A percentile compares a stretch with the other conserved stretches of the same genome.
Conservation (phyloP, 1,140 invertebrate genomes). For the Hypsibius dujardini region DNA sequence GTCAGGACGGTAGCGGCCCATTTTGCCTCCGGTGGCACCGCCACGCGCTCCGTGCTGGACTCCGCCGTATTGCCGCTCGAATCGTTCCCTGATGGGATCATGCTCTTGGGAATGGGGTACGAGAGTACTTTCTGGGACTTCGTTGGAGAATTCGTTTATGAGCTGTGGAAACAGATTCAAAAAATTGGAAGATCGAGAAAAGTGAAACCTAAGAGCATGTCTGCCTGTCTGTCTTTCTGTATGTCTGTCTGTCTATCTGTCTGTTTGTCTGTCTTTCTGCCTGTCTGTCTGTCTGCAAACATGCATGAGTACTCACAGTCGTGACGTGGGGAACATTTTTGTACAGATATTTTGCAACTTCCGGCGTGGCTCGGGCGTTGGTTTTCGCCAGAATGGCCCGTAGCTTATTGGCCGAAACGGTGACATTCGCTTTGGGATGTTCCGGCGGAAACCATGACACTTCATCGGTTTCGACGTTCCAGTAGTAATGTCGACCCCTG, state of each 20-base stretch:
- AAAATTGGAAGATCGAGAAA: too few species aligned
- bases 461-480: conserved; percentile 72
- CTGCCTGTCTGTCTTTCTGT: too few species aligned
- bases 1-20: background rate
- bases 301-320: background rate
- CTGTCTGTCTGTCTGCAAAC: too few species aligned
- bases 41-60: background rate
- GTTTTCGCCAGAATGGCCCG: background rate
- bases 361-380: background rate
- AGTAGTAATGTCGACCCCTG: conserved; percentile 75
- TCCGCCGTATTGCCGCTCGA: background rate
- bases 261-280: too few species aligned
- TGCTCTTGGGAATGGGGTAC: too few species aligned
- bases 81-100: background rate
- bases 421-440: conserved; percentile 65
- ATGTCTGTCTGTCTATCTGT: too few species aligned
- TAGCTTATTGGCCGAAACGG: conserved; percentile 60
- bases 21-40: background rate
- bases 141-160: too few species aligned
- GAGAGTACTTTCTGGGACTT: too few species aligned
- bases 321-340: background rate
- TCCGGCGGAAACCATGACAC: conserved; percentile 83
- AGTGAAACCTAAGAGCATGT: too few species aligned
- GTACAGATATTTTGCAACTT: conserved; percentile 1
- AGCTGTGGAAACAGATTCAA: too few species aligned